These are phyloP conservation scores for Bombus cullumanus DNA, from an alignment of 1,140 invertebrate genomes.

Conservation along the genomic window DNA sequence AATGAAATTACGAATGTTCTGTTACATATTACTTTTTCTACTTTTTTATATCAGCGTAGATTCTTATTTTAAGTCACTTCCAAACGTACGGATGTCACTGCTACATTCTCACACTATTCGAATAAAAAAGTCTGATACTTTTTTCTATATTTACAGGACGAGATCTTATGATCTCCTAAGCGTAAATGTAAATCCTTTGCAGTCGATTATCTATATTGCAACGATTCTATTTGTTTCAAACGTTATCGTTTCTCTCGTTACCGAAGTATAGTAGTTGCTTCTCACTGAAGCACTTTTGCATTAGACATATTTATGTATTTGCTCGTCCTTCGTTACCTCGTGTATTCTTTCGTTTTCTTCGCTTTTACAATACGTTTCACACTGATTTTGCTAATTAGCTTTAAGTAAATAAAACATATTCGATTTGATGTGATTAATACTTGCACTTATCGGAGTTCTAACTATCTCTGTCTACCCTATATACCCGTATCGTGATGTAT, in stretches of 20 bases:
- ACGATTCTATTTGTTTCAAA: not conserved
- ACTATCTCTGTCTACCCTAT: not conserved
- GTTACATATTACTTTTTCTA: not conserved
- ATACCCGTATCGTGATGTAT: not conserved
- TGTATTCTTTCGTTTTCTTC: slow-evolving; percentile 15
- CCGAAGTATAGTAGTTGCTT: slow-evolving; percentile 21
- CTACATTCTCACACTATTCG: slow-evolving; percentile 10
- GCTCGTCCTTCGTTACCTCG: not conserved
- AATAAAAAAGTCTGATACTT: slow-evolving; percentile 12
- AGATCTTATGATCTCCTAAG: slow-evolving; percentile 38
- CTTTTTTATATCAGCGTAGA: not conserved
- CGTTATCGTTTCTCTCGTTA: slow-evolving; percentile 31
- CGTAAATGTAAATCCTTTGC: slow-evolving; percentile 19
- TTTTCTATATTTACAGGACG: slow-evolving; percentile 37
- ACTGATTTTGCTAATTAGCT: not conserved
- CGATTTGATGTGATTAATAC: slow-evolving; percentile 11
- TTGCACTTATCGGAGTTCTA: slow-evolving; percentile 16
- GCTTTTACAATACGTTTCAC: not conserved
- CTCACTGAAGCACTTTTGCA: slow-evolving; percentile 27
- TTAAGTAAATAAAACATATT: slow-evolving; percentile 3
- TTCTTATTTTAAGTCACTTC: not conserved
- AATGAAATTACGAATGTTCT: slow-evolving; percentile 28
- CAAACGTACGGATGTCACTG: slow-evolving; percentile 7
- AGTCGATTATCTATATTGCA: not conserved
- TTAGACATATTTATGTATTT: slow-evolving; percentile 19